A percentile compares a stretch with the other conserved stretches of the same genome.
Conservation (phyloP, 2,888 invertebrate species). For the Balanococcus diminutus region DNA sequence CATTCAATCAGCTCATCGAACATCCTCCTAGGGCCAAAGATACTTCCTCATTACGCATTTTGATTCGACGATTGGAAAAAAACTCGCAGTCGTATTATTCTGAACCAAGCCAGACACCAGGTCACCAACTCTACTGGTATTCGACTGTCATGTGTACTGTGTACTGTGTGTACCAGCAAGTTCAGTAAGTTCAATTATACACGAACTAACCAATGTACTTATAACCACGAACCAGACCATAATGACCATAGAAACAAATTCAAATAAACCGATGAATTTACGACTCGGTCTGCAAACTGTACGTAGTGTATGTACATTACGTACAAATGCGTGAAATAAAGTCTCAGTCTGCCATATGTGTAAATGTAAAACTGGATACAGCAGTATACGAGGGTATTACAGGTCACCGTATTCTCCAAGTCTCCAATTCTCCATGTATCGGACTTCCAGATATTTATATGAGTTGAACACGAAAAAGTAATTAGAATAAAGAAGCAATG, state of each 20-base stretch:
- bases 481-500: constrained; percentile 21
- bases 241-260: not conserved
- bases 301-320: not conserved
- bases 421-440: not conserved
- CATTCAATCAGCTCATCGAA: too few relatives aligned
- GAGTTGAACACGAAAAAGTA: constrained; percentile 26
- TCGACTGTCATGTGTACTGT: not conserved
- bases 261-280: not conserved
- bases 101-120: too few relatives aligned
- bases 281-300: not conserved
- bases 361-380: not conserved
- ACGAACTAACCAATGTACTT: not conserved
- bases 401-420: not conserved
- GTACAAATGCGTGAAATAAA: not conserved
- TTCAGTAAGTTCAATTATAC: not conserved
- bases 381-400: not conserved
- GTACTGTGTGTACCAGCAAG: not conserved
- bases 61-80: too few relatives aligned
- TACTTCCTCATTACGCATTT: too few relatives aligned
- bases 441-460: not conserved
- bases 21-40: too few relatives aligned
- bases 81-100: too few relatives aligned
- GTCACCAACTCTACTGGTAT: not conserved
- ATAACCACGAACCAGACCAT: not conserved
- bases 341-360: not conserved